phyloP scores from a whole-genome alignment of 2,888 invertebrate genomes.

The Pseudeuparius sepicola region DNA sequence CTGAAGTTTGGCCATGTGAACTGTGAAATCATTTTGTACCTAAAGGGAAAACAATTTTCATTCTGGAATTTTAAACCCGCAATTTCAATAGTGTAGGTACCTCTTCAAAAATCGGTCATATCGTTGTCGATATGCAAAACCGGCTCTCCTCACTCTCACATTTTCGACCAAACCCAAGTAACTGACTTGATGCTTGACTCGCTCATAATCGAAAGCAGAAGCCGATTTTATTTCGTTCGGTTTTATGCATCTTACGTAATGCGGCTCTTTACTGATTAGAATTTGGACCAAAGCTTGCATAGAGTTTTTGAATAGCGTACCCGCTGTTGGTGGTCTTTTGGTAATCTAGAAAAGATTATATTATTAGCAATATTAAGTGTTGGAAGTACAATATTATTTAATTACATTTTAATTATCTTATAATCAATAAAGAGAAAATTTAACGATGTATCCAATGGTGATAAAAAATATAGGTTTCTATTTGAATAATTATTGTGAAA shows the following conservation, averaged over 20 bases:
- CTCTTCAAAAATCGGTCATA: slow-evolving; percentile 87
- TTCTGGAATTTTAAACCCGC: no score
- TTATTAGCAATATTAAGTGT: no score
- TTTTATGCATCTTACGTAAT: slow-evolving; percentile 95
- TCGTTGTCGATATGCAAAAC: slow-evolving; percentile 91
- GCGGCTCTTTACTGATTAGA: slow-evolving; percentile 85
- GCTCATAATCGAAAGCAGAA: slow-evolving; percentile 71
- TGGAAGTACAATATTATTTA: no score
- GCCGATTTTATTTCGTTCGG: slow-evolving; percentile 93
- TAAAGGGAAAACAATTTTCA: no score
- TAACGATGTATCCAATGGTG: no score
- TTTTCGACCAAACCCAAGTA: slow-evolving; percentile 93
- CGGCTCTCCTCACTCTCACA: slow-evolving; percentile 89
- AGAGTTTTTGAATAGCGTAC: slow-evolving; percentile 88
- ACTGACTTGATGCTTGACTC: slow-evolving; percentile 62
- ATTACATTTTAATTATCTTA: no score
- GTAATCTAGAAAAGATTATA: slow-evolving; percentile 65
- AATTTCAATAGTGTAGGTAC: no score
- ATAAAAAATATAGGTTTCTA: no score
- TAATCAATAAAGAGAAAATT: no score
- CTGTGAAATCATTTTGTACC: slow-evolving; percentile 94
- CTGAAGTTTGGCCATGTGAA: slow-evolving; percentile 96
- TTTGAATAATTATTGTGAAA: no score
- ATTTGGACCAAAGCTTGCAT: slow-evolving; percentile 86
- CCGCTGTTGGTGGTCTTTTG: slow-evolving; percentile 89